Percentiles rank a stretch among this genome's conserved stretches.
Conservation (phyloP, 1,140 invertebrate species). For the Sminthurides bifidus region DNA sequence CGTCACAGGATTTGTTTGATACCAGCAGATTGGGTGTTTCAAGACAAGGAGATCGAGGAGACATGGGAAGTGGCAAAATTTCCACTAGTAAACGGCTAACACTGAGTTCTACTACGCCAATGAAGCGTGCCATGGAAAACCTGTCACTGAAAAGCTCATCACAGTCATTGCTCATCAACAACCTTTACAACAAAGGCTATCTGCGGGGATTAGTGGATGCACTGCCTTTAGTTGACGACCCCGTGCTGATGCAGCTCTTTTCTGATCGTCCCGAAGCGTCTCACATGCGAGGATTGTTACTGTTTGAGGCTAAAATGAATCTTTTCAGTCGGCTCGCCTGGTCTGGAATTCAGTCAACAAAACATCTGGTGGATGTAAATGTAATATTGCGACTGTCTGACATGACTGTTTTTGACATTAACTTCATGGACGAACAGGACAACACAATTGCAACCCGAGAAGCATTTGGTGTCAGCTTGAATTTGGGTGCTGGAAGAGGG, state of each 20-base stretch:
- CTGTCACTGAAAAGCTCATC: neutral
- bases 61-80: neutral
- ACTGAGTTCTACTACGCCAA: neutral
- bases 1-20: neutral
- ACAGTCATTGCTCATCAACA: conserved; percentile 1
- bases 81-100: neutral
- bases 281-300: conserved; percentile 16
- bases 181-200: conserved; percentile 19
- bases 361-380: conserved; percentile 16
- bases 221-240: conserved; percentile 16
- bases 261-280: neutral
- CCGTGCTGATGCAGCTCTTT: conserved; percentile 17
- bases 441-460: neutral
- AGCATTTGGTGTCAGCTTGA: neutral
- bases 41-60: neutral
- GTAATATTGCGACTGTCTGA: conserved; percentile 19
- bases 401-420: conserved; percentile 23
- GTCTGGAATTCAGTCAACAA: conserved; percentile 12
- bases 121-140: neutral
- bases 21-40: too few relatives aligned
- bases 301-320: conserved; percentile 25
- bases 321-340: conserved; percentile 19
- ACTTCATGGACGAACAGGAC: conserved; percentile 5
- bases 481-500: neutral
- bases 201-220: conserved; percentile 18